These are phyloP conservation scores for Ctenochaetus hawaiiensis DNA, from an alignment of 2,797 vertebrate species.

Conservation along the genomic window DNA sequence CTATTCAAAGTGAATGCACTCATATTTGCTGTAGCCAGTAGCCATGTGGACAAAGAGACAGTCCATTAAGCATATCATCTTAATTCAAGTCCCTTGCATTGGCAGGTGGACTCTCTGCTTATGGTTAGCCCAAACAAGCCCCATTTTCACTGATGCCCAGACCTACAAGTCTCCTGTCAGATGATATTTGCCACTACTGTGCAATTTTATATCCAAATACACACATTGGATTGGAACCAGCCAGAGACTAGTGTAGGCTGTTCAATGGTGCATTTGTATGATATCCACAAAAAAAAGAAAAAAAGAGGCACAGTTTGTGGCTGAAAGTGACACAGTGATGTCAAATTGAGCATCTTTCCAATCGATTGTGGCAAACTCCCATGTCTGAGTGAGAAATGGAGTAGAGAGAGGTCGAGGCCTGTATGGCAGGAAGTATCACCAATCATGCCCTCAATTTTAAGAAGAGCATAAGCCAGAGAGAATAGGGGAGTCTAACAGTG, in stretches of 20 bases:
- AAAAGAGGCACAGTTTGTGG: conserved; percentile 2
- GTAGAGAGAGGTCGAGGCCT: conserved; percentile 13
- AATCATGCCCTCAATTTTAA: conserved; percentile 33
- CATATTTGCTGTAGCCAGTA: conserved; percentile 28
- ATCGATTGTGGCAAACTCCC: not conserved
- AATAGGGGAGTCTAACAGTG: conserved; percentile 13
- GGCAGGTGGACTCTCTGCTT: conserved; percentile 40
- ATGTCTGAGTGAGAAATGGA: conserved; percentile 33
- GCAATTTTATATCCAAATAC: not conserved
- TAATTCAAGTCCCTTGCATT: conserved; percentile 37
- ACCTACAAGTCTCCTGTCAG: conserved; percentile 31
- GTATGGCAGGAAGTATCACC: conserved; percentile 16
- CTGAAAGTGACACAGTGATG: conserved; percentile 13
- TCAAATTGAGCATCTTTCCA: conserved; percentile 7
- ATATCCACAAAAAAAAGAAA: no score
- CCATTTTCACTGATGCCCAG: conserved; percentile 31
- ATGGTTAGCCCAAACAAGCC: conserved; percentile 28
- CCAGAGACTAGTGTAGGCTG: not conserved
- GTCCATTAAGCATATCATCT: conserved; percentile 49
- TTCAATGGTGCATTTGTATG: no score
- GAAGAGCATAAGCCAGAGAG: not conserved
- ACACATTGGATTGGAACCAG: not conserved
- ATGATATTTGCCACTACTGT: conserved; percentile 33
- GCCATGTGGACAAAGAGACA: conserved; percentile 44
- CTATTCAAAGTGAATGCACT: conserved; percentile 31